Conservation (phyloP, 2,888 invertebrate genomes). For the Acleris cristana region DNA sequence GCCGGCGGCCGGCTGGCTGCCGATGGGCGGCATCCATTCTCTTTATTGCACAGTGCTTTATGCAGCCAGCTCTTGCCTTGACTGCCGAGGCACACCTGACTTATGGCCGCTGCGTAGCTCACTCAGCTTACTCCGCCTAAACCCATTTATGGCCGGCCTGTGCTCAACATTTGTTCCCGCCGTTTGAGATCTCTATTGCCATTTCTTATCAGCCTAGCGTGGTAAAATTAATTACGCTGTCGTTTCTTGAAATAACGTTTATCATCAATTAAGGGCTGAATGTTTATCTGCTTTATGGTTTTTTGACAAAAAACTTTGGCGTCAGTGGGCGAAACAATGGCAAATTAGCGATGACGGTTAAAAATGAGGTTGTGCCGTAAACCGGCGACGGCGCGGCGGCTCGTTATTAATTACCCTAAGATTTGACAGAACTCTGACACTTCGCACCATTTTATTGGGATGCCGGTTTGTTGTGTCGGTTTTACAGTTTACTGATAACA, state of each 20-base stretch:
- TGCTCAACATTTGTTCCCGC: conserved; percentile 16
- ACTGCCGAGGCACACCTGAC: conserved; percentile 66
- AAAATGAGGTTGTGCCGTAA: conserved; percentile 68
- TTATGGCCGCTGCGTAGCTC: conserved; percentile 62
- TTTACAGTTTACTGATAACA: conserved; percentile 21
- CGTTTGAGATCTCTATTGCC: conserved; percentile 20
- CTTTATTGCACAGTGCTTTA: conserved; percentile 84
- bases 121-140: conserved; percentile 38
- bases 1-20: conserved; percentile 73
- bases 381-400: conserved; percentile 55
- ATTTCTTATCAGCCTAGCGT: conserved; percentile 24
- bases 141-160: conserved; percentile 29
- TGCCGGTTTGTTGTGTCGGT: conserved; percentile 20
- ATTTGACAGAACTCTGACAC: conserved; percentile 30
- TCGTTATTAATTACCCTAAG: conserved; percentile 61
- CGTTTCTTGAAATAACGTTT: conserved; percentile 42
- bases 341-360: conserved; percentile 82
- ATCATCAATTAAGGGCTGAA: conserved; percentile 75
- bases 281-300: conserved; percentile 81
- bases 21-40: conserved; percentile 83
- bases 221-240: conserved; percentile 28
- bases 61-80: conserved; percentile 73
- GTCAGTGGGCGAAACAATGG: conserved; percentile 80
- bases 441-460: conserved; percentile 36
- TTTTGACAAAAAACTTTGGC: conserved; percentile 75